Evolutionary conservation across 2,797 vertebrate genomes (phyloP), one percentile per base, ranked within the genome.

Genomic region (Ctenopoma kingsleyae): DNA sequence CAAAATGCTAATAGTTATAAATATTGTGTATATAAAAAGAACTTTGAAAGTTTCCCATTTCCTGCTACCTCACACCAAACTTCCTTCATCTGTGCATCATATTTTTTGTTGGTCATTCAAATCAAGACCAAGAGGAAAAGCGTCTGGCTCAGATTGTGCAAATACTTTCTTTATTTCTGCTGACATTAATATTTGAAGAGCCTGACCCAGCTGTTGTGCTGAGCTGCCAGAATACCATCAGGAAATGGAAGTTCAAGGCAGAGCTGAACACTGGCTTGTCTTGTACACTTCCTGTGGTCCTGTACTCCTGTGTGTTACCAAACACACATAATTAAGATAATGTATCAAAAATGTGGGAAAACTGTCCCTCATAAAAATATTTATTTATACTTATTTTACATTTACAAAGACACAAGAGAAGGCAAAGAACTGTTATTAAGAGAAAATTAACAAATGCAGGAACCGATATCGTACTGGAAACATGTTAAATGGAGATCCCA

Each of bases 131-230:
- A 67, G 64, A 67, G 43, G 54, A 81, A 67, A 48, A 20, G 3
- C 15, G 7, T 25, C 2, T 47, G 25, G 19, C 25, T 68, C 62
- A 41, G 38, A 67, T 56, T 30, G 41, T 80, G 66, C 56, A 58
- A 55, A 66, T 19, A 41, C 46, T 58, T 74, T 51, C n/a, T 52
- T 56, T 10, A 2, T 76, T 78, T 76, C 38, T 71, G 80, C 85
- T 87, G 86, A 89, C 63, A 60, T 52, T 3, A 38, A 50, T 25
- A 49, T 63, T 63, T 67, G 30, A 49, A 68, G 69, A 23, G 13
- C 25, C 43, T 30, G 63, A 36, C 52, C 68, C 84, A 87, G 82
- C 67, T 85, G 78, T 77, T 80, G 66, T 66, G 76, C 76, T 89
- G 76, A 83, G 48, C 48, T 74, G 75, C 48, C 52, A 61, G 67